These are phyloP conservation scores for Dicyrtomina minuta DNA, from an alignment of 2,888 invertebrate species.

Conservation along the genomic window DNA sequence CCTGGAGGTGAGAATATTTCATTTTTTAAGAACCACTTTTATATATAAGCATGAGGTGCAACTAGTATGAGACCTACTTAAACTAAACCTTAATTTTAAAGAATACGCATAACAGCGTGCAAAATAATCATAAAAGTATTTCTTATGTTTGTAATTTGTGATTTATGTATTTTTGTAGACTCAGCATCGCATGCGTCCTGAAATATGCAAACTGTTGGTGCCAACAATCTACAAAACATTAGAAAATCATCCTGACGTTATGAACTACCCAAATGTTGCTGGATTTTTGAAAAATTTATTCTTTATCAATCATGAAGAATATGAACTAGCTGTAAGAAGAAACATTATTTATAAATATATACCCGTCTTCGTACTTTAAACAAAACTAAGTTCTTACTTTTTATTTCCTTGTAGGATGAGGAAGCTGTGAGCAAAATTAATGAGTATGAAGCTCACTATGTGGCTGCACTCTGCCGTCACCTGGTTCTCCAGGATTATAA, in stretches of 20 bases:
- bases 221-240: constrained; percentile 70
- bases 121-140: too few species aligned
- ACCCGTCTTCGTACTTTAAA: too few species aligned
- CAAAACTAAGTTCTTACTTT: too few species aligned
- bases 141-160: too few species aligned
- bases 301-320: constrained; percentile 66
- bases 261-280: constrained; percentile 61
- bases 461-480: constrained; percentile 65
- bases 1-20: constrained; percentile 29
- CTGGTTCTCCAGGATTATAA: constrained; percentile 65
- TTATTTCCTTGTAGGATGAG: too few species aligned
- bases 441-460: constrained; percentile 66
- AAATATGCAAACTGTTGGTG: constrained; percentile 63
- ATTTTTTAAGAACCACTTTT: too few species aligned
- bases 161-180: too few species aligned
- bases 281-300: constrained; percentile 68
- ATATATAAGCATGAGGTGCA: too few species aligned
- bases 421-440: constrained; percentile 56
- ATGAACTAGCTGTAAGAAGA: constrained; percentile 63
- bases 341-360: too few species aligned
- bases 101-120: too few species aligned
- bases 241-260: constrained; percentile 64
- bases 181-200: constrained; percentile 77
- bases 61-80: too few species aligned
- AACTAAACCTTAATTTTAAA: too few species aligned